These are phyloP conservation scores for Dolomedes plantarius DNA, from an alignment of 2,888 invertebrate species.

Conservation along the genomic window DNA sequence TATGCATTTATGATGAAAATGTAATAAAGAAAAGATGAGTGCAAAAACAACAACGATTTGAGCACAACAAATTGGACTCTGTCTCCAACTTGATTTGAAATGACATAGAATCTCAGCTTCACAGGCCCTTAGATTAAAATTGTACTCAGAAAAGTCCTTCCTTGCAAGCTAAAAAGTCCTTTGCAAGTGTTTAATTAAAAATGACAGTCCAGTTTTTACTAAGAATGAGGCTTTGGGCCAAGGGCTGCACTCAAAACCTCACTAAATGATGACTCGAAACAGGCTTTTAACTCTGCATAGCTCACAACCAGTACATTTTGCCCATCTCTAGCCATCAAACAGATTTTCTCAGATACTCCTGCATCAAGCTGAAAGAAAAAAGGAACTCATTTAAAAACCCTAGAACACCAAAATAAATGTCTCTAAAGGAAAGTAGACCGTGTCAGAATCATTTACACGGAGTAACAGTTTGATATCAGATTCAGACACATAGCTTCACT, in stretches of 20 bases:
- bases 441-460: too few species aligned
- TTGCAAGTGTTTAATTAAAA: not conserved
- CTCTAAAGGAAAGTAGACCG: too few species aligned
- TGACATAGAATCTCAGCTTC: not conserved
- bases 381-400: too few species aligned
- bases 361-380: conserved; percentile 78
- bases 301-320: conserved; percentile 96
- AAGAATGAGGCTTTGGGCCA: conserved; percentile 51
- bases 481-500: too few species aligned
- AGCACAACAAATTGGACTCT: not conserved
- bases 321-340: conserved; percentile 96
- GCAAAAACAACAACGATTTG: too few species aligned
- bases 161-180: not conserved
- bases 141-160: not conserved
- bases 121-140: not conserved
- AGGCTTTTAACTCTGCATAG: conserved; percentile 95
- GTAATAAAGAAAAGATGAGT: not conserved
- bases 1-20: too few species aligned
- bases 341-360: conserved; percentile 82
- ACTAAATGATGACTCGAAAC: conserved; percentile 92
- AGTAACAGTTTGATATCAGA: too few species aligned
- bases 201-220: not conserved
- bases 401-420: too few species aligned
- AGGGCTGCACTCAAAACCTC: conserved; percentile 80
- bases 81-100: not conserved